Base-by-base conservation (phyloP, 2,797 vertebrate species). In the Psittacula derbiana region DNA sequence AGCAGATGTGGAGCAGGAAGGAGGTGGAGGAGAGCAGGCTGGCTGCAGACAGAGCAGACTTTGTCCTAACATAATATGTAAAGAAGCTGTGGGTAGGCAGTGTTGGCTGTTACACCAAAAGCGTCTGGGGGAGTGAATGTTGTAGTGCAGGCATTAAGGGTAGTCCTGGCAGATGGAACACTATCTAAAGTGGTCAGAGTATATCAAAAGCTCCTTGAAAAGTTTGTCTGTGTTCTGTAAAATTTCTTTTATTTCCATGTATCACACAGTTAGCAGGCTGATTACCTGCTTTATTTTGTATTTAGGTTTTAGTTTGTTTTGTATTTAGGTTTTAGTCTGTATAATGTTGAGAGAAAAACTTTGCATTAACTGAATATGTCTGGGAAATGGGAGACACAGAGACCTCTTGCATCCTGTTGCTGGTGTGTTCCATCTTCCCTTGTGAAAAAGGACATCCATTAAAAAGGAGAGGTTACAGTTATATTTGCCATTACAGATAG, bases 351-450 rank as follows among this genome's bases (percentile, higher is more conserved):
- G 52, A 67, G 18, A 72, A 76, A 27, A 71, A 24, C 4, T 15
- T 4, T 30, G 12, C 1, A 2, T 44, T 64, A 55, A 25, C 10
- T 43, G 46, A 66, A 28, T 12, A 16, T 0, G 0, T 27, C 10
- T 62, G 43, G 60, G 30, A 78, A 80, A 38, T 13, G 4, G 36
- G 36, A 58, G n/a, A 43, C 19, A 24, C 1, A 3, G 67, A 71
- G 24, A 61, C 21, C 12, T 43, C 13, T 41, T 2, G 2, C 31
- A 14, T 28, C 43, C 15, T 73, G 1, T 6, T 79, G 50, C 31
- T 2, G 0, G 12, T 52, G 17, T 20, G 13, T 17, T 89, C 19
- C n/a, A 18, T 8, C 28, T 67, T 78, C 18, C 12, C 16, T 25
- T 17, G 25, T 84, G 69, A 20, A 82, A 82, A 80, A 33, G 4